These are phyloP conservation scores for Hololepta plana DNA, from an alignment of 2,888 invertebrate genomes.

Conservation along the genomic window DNA sequence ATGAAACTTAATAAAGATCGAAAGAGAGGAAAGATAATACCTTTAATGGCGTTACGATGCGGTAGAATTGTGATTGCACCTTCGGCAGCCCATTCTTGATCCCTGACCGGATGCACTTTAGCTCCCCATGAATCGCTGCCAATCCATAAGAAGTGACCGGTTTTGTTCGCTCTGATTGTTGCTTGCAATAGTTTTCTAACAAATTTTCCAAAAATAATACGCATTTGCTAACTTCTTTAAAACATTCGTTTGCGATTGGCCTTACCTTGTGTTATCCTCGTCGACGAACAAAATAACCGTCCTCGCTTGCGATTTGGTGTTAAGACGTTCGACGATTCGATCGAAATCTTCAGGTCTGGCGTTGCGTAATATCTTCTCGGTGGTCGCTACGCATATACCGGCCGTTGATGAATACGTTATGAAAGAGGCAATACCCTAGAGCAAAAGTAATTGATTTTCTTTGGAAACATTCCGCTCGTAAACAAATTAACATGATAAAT, in stretches of 20 bases:
- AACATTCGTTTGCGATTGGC: slow-evolving; percentile 1
- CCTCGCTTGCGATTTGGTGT: slow-evolving; percentile 37
- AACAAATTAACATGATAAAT: not conserved
- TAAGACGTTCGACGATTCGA: slow-evolving; percentile 36
- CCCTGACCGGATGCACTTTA: slow-evolving; percentile 40
- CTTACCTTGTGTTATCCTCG: slow-evolving; percentile 45
- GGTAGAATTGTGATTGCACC: slow-evolving; percentile 47
- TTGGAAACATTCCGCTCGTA: no score
- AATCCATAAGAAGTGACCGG: slow-evolving; percentile 45
- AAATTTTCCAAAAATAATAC: slow-evolving; percentile 1
- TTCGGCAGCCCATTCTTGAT: slow-evolving; percentile 37
- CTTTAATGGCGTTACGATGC: slow-evolving; percentile 33
- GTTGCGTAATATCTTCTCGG: slow-evolving; percentile 39
- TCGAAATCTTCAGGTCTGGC: slow-evolving; percentile 37
- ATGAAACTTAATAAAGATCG: no score
- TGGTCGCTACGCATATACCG: slow-evolving; percentile 34
- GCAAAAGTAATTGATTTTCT: slow-evolving; percentile 9
- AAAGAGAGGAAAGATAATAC: no score
- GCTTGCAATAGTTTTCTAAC: slow-evolving; percentile 36
- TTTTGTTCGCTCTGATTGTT: slow-evolving; percentile 35
- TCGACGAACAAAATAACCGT: slow-evolving; percentile 54
- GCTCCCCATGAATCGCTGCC: slow-evolving; percentile 58
- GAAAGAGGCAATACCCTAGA: slow-evolving; percentile 40
- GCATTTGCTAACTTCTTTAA: not conserved
- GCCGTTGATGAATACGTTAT: slow-evolving; percentile 28